Evolutionary conservation across 2,797 vertebrate genomes (phyloP), one percentile per base, ranked within the genome.

Genomic region (Semaprochilodus insignis): DNA sequence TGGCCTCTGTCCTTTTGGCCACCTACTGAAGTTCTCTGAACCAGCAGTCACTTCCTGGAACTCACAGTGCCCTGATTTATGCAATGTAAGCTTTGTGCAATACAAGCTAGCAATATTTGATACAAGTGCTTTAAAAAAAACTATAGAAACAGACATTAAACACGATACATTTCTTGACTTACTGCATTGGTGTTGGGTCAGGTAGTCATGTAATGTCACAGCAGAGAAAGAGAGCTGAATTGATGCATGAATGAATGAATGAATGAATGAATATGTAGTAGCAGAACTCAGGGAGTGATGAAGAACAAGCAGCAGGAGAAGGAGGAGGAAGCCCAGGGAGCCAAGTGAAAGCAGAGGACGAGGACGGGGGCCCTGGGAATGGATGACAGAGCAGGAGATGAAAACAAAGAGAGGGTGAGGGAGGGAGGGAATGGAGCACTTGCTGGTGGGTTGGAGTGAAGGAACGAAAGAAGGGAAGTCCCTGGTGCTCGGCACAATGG

Each of bases 381-480:
- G 88, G 85, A 91, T 75, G 71, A 91, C 89, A 88, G 88, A 88
- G 89, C 85, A 84, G 81, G 80, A 85, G 59, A 69, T 77, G 80
- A 70, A 73, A 85, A 74, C 62, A 85, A 80, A 72, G 83, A 72
- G 84, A 87, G 84, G 87, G 84, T 84, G 83, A 80, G 88, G 87
- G 88, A 87, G 60, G 59, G 63, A 23, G 52, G 74, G 59, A 19
- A 31, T 82, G 89, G 80, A 84, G 85, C 87, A 90, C 84, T 84
- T 85, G 81, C 87, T 71, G 21, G 48, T 75, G 36, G 86, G 87
- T 91, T 83, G 55, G 62, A 88, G 83, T 78, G 59, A 13, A 7
- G 62, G 59, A 84, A 75, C 13, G 72, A 77, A 76, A 79, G 75
- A 78, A 65, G 81, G 27, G 70, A 75, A 67, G 44, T 51, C 48